Evolutionary conservation across 2,113 vertebrate genomes (phyloP).

Genomic region (Oncorhynchus masou): DNA sequence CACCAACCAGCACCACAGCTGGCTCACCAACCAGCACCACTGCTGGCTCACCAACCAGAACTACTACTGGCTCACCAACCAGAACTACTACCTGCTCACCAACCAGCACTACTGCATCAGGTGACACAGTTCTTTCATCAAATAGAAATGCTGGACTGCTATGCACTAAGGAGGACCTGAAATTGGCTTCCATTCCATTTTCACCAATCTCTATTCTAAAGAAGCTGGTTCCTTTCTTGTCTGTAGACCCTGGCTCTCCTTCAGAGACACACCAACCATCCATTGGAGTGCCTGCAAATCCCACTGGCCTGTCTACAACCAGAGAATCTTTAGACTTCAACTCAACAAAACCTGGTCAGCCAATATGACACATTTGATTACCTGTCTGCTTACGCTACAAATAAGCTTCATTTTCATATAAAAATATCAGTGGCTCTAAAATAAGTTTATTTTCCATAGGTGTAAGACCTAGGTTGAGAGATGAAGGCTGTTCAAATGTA

Average conservation of each 20-base stretch:
- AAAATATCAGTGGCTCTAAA: background rate
- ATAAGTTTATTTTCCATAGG: background rate
- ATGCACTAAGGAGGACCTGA: background rate
- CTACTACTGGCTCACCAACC: no score
- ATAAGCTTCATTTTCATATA: background rate
- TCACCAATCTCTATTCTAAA: background rate
- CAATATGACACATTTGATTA: background rate
- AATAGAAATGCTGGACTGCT: background rate
- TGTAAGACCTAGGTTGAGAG: background rate
- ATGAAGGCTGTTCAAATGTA: no score
- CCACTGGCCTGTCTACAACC: constrained; percentile 31
- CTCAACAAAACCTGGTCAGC: constrained; percentile 32
- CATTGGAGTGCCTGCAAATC: background rate
- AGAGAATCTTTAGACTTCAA: constrained; percentile 32
- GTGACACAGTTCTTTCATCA: background rate
- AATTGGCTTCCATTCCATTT: background rate
- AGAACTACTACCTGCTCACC: no score
- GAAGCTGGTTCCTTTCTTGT: background rate
- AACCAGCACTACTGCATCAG: background rate
- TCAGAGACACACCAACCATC: background rate
- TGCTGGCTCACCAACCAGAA: no score
- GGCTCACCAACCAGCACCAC: no score
- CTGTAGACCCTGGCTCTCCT: background rate
- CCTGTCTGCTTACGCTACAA: background rate
- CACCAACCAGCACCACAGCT: no score